Conservation (phyloP, 2,888 invertebrate species). For the Loripinus fragilis region DNA sequence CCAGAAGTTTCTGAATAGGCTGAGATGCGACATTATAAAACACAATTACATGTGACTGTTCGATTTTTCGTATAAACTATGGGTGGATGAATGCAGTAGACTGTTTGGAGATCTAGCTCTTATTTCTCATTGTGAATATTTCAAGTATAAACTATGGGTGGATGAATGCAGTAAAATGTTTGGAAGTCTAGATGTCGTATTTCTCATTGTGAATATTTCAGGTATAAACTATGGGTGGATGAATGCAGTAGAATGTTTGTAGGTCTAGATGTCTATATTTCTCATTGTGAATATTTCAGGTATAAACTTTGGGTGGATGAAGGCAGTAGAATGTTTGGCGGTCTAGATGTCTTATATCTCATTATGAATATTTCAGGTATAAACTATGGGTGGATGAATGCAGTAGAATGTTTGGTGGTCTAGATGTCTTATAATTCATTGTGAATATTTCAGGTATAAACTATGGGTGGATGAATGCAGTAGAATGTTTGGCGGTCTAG, state of each 20-base stretch:
- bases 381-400: constrained; percentile 96
- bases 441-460: too few relatives aligned
- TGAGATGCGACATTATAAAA: too few relatives aligned
- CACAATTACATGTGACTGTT: too few relatives aligned
- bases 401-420: constrained; percentile 88
- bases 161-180: constrained; percentile 89
- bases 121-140: constrained; percentile 8
- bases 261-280: constrained; percentile 97
- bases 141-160: constrained; percentile 93
- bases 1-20: too few relatives aligned
- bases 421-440: constrained; percentile 98
- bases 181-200: constrained; percentile 97
- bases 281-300: too few relatives aligned
- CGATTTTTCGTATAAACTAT: too few relatives aligned
- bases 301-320: constrained; percentile 97
- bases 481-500: too few relatives aligned
- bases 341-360: constrained; percentile 97
- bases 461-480: too few relatives aligned
- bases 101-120: too few relatives aligned
- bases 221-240: constrained; percentile 96
- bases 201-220: too few relatives aligned
- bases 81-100: too few relatives aligned
- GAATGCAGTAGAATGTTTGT: constrained; percentile 89
- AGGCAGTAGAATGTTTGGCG: constrained; percentile 88
- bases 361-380: constrained; percentile 87